Evolutionary conservation across 2,888 invertebrate species (phyloP), one percentile per base, ranked within the genome.

Genomic region (Thyatira batis): DNA sequence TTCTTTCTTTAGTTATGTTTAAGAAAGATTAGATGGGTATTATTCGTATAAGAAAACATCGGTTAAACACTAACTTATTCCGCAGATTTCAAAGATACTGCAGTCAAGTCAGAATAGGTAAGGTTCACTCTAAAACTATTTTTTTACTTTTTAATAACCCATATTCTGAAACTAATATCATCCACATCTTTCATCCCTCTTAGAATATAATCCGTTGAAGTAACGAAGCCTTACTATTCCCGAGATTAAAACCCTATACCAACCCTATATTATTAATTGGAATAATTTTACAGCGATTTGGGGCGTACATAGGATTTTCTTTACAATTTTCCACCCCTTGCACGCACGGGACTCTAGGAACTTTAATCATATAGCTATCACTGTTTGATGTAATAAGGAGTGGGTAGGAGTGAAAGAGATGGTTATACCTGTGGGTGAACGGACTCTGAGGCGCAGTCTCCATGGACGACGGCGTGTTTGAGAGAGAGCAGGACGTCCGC

Each of bases 401-500:
- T 4, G 25, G 46, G 45, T 58, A 55, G 3, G 73, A 59, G 73
- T 63, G 70, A 85, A 66, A 53, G 84, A 73, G 82, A 78, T 30
- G 56, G 58, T 8, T 64, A 61, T 84, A 93, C 93, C 85, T 93
- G 93, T 53, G 90, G 89, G 74, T 93, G 93, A 51, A 92, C 92
- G 46, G 87, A 63, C 75, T 92, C 90, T 68, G 90, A 73, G 67
- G 85, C 85, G 72, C 91, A 92, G 65, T 95, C 95, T 10, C 97
- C 96, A 83, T 97, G 97, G 39, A 97, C 96, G 55, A 97, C 96
- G 45, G 97, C 96, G 82, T 97, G 97, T 81, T 97, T 97, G 70
- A 97, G 89, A 0, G 97, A 97, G 73, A 97, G 93, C 46, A 98
- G 93, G 61, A 97, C 97, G 86, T 97, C 97, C n/a, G 97, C 97